Percentiles rank a stretch among this genome's conserved stretches.
These are phyloP conservation scores for Sclerurus mexicanus DNA, from an alignment of 2,113 vertebrate genomes.

Conservation along the genomic window DNA sequence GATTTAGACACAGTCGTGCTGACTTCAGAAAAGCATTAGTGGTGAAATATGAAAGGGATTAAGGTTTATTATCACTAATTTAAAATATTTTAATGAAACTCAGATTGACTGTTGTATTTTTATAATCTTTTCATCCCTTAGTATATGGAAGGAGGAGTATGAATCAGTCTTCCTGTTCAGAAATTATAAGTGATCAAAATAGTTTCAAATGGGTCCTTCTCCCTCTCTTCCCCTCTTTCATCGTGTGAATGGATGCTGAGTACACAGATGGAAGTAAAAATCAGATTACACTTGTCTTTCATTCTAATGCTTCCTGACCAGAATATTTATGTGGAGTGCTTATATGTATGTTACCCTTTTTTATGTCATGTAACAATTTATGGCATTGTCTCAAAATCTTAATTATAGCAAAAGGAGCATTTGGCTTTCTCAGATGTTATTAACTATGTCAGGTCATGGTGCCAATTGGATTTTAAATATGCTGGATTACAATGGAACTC, in stretches of 20 bases:
- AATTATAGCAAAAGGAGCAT: neutral
- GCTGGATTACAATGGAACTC: neutral
- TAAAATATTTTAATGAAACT: neutral
- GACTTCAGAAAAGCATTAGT: neutral
- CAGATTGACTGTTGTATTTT: neutral
- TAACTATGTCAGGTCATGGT: neutral
- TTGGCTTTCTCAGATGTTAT: neutral
- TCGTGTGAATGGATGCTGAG: neutral
- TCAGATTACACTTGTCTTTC: neutral
- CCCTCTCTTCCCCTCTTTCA: neutral
- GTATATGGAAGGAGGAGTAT: neutral
- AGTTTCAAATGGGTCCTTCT: neutral
- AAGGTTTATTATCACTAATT: neutral
- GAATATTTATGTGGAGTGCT: neutral
- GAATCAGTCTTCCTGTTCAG: neutral
- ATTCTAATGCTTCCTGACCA: neutral
- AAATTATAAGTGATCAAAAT: neutral
- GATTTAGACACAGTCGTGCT: neutral
- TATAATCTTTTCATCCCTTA: neutral
- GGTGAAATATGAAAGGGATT: neutral
- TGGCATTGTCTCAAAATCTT: neutral
- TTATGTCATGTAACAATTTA: neutral
- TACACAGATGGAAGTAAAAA: neutral
- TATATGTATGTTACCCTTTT: neutral
- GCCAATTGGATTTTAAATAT: neutral